Evolutionary conservation across 92 coral and sea anemone genomes (phyloP).

Genomic region (Diadumene lineata): DNA sequence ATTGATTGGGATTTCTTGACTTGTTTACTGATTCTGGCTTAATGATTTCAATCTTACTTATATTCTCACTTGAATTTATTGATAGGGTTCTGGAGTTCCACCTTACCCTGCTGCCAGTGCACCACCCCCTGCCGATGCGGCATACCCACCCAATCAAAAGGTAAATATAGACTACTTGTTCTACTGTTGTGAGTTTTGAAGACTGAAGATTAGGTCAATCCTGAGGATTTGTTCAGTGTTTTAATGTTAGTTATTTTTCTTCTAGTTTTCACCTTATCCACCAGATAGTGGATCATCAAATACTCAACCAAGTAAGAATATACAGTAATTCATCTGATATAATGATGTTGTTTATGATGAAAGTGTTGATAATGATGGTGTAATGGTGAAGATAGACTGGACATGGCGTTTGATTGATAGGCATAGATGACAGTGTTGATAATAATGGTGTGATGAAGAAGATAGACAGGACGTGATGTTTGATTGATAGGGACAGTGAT

Average conservation of each 20-base stretch:
- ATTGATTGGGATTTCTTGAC: too few species aligned
- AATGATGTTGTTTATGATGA: background rate
- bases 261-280: slow-evolving; percentile 34
- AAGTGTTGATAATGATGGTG: background rate
- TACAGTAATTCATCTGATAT: background rate
- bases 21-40: background rate
- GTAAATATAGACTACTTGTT: background rate
- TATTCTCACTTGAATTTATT: background rate
- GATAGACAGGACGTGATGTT: too few species aligned
- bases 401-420: background rate
- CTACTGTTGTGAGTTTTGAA: background rate
- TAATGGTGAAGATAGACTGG: background rate
- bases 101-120: slow-evolving; percentile 53
- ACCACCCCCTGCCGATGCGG: slow-evolving; percentile 31
- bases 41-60: background rate
- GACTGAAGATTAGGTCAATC: too few species aligned
- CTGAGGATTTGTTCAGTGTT: too few species aligned
- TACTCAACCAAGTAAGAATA: slow-evolving; percentile 25
- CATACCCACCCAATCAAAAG: slow-evolving; percentile 15
- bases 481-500: too few species aligned
- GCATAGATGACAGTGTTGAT: too few species aligned
- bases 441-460: too few species aligned
- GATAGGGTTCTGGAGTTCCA: slow-evolving; percentile 33
- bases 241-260: background rate
- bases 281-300: slow-evolving; percentile 20